These are phyloP conservation scores for Engystomops pustulosus DNA, from an alignment of 2,113 vertebrate genomes.

Conservation along the genomic window DNA sequence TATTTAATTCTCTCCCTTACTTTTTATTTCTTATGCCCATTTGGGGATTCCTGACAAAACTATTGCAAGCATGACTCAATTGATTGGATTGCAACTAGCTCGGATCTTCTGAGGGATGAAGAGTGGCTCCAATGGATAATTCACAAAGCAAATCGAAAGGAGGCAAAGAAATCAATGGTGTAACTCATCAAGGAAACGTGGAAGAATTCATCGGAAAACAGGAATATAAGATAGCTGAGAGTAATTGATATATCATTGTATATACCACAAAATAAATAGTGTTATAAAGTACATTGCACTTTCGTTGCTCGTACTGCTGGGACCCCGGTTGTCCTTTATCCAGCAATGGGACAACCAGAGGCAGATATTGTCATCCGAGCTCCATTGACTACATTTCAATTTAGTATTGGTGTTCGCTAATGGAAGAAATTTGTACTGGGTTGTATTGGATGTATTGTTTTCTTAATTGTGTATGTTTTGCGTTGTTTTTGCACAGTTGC, in stretches of 20 bases:
- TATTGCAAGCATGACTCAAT: slow-evolving; percentile 69
- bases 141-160: slow-evolving; percentile 70
- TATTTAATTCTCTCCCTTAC: background rate
- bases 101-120: slow-evolving; percentile 64
- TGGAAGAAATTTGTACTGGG: too few relatives aligned
- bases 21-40: slow-evolving; percentile 22
- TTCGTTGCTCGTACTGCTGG: too few relatives aligned
- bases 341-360: too few relatives aligned
- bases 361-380: too few relatives aligned
- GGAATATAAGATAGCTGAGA: background rate
- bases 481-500: too few relatives aligned
- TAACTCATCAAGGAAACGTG: slow-evolving; percentile 66
- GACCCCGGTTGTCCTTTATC: too few relatives aligned
- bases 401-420: too few relatives aligned
- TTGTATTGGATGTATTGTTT: too few relatives aligned
- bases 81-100: slow-evolving; percentile 67
- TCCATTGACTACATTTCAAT: too few relatives aligned
- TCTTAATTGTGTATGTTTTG: too few relatives aligned
- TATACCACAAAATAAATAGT: background rate
- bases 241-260: background rate
- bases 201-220: slow-evolving; percentile 31
- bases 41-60: slow-evolving; percentile 70
- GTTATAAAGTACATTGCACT: too few relatives aligned
- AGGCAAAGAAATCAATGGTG: slow-evolving; percentile 68
- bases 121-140: slow-evolving; percentile 71